phyloP scores from a whole-genome alignment of 1,140 invertebrate genomes.

The Temnothorax curvispinosus region DNA sequence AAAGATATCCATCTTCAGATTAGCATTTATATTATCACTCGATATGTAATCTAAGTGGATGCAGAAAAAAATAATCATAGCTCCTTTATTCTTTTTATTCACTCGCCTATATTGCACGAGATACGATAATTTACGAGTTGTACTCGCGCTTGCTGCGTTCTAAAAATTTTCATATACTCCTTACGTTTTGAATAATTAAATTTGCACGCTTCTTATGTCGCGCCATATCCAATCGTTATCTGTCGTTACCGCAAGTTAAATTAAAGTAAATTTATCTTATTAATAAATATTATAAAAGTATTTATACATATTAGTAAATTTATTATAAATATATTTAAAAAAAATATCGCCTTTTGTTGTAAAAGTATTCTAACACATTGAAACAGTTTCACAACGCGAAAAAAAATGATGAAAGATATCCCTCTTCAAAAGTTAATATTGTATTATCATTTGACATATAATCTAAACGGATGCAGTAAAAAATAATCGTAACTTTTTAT shows the following conservation, averaged over 20 bases:
- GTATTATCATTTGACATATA: not conserved
- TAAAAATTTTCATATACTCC: not conserved
- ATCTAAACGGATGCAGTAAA: not conserved
- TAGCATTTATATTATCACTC: not conserved
- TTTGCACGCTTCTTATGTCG: too few species aligned
- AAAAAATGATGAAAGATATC: not conserved
- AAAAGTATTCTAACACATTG: constrained; percentile 7
- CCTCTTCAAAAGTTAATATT: not conserved
- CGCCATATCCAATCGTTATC: too few species aligned
- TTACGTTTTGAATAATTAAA: not conserved
- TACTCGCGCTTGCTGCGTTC: not conserved
- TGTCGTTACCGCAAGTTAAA: not conserved
- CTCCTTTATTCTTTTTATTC: not conserved
- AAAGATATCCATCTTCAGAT: not conserved
- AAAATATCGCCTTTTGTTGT: not conserved
- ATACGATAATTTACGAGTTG: not conserved
- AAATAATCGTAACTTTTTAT: not conserved
- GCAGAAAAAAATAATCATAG: not conserved
- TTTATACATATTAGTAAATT: too few species aligned
- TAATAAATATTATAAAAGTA: too few species aligned
- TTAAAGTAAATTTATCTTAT: not conserved
- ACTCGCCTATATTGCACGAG: not conserved
- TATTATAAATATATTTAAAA: not conserved
- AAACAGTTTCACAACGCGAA: not conserved
- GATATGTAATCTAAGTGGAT: not conserved